Evolutionary conservation across 2,888 invertebrate genomes (phyloP), one percentile per base, ranked within the genome.

Genomic region (Drosophila tanythrix): DNA sequence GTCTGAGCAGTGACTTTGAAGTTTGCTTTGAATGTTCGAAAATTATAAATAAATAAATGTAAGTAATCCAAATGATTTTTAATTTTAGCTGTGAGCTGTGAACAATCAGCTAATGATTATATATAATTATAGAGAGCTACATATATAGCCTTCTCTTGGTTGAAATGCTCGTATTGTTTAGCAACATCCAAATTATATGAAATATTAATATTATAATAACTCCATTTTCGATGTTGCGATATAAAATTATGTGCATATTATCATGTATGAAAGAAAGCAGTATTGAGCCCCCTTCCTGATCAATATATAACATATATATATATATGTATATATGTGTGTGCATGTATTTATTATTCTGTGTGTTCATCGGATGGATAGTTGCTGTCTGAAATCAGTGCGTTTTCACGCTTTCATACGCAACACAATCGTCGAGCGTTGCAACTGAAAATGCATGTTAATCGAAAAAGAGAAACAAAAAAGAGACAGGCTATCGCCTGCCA

Each of bases 331-430:
- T 8, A 8, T 35, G 4, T 5, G 5, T 15, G 11, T 36, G 53
- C 35, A 27, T 36, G 10, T 27, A 55, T 35, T 35, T 29, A 50
- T 51, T 58, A 29, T 27, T 29, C 60, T 36, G 50, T 51, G 38
- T 55, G 63, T 62, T 64, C 43, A 63, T 46, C 46, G 46, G 46
- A 62, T 75, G 78, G 76, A 60, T 76, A 72, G 50, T 48, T 51
- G 53, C 51, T 61, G 63, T 29, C 62, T 66, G 63, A 70, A 78
- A 65, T 65, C 72, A 64, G 53, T 66, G 71, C 63, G 76, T 70
- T 82, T 80, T 82, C 80, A 81, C 81, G 78, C 81, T 81, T 83
- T 83, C 83, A 38, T 72, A 74, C 80, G 80, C 68, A 68, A 55
- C 59, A 70, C 74, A 74, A 63, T 74, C 61, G 56, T 51, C 40